Conservation (phyloP, 2,113 vertebrate genomes). For the Sardina pilchardus region DNA sequence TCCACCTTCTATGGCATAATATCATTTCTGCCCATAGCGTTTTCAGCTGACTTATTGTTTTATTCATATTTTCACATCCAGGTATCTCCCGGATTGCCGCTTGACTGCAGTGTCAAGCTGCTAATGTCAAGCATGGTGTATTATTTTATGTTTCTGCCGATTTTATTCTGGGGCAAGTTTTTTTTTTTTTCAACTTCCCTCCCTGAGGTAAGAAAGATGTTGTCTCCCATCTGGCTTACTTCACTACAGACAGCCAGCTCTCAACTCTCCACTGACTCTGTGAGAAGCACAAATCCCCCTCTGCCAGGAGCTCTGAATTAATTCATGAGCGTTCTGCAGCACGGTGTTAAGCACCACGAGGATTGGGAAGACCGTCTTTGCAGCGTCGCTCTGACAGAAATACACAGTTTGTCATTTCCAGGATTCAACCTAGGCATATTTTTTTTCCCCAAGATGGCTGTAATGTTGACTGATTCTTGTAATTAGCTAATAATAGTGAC, state of each 20-base stretch:
- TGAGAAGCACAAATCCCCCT: conserved; percentile 40
- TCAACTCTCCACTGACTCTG: conserved; percentile 54
- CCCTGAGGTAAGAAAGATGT: conserved; percentile 61
- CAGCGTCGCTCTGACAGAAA: background rate
- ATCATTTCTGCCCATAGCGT: background rate
- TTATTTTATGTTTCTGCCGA: conserved; percentile 41
- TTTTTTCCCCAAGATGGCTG: background rate
- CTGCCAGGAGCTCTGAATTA: conserved; percentile 51
- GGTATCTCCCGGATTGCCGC: conserved; percentile 36
- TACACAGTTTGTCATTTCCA: background rate
- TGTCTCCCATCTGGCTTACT: conserved; percentile 70
- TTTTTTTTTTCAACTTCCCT: conserved; percentile 42
- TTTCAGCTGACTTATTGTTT: conserved; percentile 51
- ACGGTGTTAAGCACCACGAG: background rate
- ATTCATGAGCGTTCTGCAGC: conserved; percentile 36
- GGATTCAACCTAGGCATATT: background rate
- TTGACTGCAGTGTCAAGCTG: conserved; percentile 41
- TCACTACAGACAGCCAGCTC: conserved; percentile 58
- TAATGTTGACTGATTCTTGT: background rate
- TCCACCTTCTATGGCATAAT: background rate
- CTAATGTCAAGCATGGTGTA: conserved; percentile 31
- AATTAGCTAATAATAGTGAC: background rate
- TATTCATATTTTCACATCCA: conserved; percentile 52
- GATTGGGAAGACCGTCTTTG: background rate
- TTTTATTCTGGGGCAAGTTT: background rate